Base-by-base conservation (phyloP, 2,888 invertebrate species). In the Heteropelma amictum region DNA sequence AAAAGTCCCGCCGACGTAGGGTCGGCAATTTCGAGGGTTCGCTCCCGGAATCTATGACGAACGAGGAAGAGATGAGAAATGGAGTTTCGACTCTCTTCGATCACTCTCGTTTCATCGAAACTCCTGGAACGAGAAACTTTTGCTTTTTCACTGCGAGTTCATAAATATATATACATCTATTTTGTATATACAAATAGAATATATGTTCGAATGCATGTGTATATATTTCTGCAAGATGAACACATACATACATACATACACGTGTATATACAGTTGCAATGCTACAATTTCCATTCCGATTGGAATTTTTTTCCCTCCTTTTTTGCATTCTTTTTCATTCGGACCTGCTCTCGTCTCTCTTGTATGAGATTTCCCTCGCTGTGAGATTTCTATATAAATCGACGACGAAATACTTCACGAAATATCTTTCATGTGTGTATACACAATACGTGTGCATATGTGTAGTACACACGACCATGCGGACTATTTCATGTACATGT, bases 261-360 rank as follows among this genome's bases (percentile, higher is more conserved):
- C 14, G 26, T 42, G 8, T 38, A 14, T 47, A 51, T 42, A 54
- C 19, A 19, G 45, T 56, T 56, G 30, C 47, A 56, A 54, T 30
- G n/a, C 60, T 56, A 65, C 71, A 47, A 67, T 77, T 72, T 63
- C 68, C 51, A 72, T 72, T 77, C 69, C 51, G 72, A 70, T 77
- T 77, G 69, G 30, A 77, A 61, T 72, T 23, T 17, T 63, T 63
- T 42, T 21, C 17, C 26, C 33, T 58, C 23, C 26, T 33, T 68
- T 51, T 51, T 60, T 35, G 26, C 17, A 1, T 28, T 28, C 28
- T 58, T 60, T 42, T 33, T 69, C 33, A 49, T 77, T 63, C 53
- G 64, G 51, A 58, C 45, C 72, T 40, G 30, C 51, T 76, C 51
- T 35, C 33, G 30, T 64, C 35, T n/a, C n/a, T n/a, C n/a, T n/a